Evolutionary conservation across 2,113 vertebrate species (phyloP).

Genomic region (Colossoma macropomum): DNA sequence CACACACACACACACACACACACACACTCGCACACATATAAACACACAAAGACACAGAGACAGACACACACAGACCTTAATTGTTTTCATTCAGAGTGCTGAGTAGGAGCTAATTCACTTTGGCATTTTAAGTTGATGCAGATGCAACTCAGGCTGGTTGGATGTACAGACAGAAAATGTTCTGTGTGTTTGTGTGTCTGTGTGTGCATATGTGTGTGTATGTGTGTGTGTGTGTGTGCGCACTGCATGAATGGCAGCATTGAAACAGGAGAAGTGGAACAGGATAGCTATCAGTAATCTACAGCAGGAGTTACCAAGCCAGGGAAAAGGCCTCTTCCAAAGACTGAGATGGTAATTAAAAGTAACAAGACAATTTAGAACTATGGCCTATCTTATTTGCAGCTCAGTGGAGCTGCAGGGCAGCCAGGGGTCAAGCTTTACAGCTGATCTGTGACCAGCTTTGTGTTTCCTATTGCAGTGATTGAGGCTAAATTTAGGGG

Average conservation of each 20-base stretch:
- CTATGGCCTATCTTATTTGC: background rate
- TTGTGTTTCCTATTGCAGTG: background rate
- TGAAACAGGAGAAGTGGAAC: slow-evolving; percentile 23
- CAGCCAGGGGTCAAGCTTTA: slow-evolving; percentile 10
- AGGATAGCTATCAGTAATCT: slow-evolving; percentile 10
- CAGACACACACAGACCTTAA: slow-evolving; percentile 15
- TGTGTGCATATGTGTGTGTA: background rate
- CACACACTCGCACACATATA: background rate
- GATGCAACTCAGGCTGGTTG: slow-evolving; percentile 54
- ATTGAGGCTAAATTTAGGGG: background rate
- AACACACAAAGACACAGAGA: slow-evolving; percentile 10
- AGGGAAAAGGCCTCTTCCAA: background rate
- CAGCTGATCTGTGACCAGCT: background rate
- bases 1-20: slow-evolving; percentile 11
- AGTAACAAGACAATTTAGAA: background rate
- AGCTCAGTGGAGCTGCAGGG: background rate
- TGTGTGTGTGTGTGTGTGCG: background rate
- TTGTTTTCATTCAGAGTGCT: slow-evolving; percentile 15
- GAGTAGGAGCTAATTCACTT: slow-evolving; percentile 51
- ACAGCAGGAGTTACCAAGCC: background rate
- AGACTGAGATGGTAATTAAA: slow-evolving; percentile 24
- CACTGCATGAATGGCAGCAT: slow-evolving; percentile 22
- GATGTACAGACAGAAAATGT: slow-evolving; percentile 28
- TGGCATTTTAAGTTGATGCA: slow-evolving; percentile 67
- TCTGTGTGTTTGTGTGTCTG: background rate